Evolutionary conservation across 2,113 vertebrate genomes (phyloP).

Genomic region (Proterorhinus semilunaris): DNA sequence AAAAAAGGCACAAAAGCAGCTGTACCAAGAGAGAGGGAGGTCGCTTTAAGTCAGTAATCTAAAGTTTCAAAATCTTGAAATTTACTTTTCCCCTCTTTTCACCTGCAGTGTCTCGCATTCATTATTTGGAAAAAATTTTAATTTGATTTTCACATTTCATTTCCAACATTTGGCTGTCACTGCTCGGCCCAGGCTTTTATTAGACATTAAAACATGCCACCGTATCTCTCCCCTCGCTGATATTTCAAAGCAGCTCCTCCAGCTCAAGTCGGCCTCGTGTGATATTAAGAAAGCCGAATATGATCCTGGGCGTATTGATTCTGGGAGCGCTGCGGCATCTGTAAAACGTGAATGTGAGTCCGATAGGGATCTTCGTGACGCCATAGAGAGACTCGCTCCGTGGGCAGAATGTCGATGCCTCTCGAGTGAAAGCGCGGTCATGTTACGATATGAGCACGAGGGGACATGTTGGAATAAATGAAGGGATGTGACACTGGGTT

Average conservation of each 20-base stretch:
- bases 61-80: too few relatives aligned
- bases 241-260: slow-evolving; percentile 51
- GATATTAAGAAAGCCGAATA: slow-evolving; percentile 58
- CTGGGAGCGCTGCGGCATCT: slow-evolving; percentile 21
- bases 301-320: slow-evolving; percentile 68
- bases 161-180: too few relatives aligned
- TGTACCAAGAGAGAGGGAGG: too few relatives aligned
- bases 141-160: too few relatives aligned
- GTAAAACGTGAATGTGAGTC: slow-evolving; percentile 43
- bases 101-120: too few relatives aligned
- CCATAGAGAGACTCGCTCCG: slow-evolving; percentile 18
- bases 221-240: slow-evolving; percentile 26
- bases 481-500: too few relatives aligned
- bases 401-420: slow-evolving; percentile 37
- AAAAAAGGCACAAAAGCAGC: too few relatives aligned
- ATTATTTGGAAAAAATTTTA: too few relatives aligned
- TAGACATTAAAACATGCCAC: too few relatives aligned
- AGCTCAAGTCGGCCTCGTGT: slow-evolving; percentile 44
- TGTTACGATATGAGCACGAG: slow-evolving; percentile 18
- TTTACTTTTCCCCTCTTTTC: too few relatives aligned
- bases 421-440: slow-evolving; percentile 15
- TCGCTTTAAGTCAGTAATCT: too few relatives aligned
- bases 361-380: slow-evolving; percentile 39
- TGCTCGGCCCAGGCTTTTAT: too few relatives aligned
- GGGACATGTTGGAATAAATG: background rate